Conservation (phyloP, 2,113 vertebrate genomes). For the Myotis davidii region DNA sequence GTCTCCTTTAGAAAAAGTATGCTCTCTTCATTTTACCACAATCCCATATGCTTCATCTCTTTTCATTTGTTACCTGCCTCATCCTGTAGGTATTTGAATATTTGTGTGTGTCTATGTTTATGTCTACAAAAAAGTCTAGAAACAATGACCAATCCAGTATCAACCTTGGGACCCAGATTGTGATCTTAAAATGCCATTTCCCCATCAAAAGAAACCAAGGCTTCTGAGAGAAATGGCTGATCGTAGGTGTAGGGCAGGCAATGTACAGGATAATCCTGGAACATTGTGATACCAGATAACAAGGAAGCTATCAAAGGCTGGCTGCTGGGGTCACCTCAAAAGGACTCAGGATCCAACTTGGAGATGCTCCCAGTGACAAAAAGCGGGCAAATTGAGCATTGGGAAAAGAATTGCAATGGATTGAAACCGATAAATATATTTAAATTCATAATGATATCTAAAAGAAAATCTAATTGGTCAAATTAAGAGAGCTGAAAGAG, state of each 20-base stretch:
- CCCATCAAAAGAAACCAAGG: neutral
- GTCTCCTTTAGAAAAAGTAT: neutral
- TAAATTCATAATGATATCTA: slow-evolving; percentile 3
- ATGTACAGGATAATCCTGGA: neutral
- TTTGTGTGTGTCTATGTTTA: neutral
- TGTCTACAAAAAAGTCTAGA: neutral
- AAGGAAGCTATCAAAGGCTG: neutral
- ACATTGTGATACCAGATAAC: neutral
- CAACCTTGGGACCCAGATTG: neutral
- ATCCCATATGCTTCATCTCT: neutral
- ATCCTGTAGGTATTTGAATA: neutral
- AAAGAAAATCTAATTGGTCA: neutral
- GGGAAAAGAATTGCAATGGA: neutral
- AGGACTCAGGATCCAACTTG: neutral
- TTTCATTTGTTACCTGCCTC: neutral
- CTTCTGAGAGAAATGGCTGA: slow-evolving; percentile 9
- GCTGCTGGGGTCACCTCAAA: neutral
- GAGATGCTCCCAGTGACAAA: neutral
- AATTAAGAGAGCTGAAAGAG: neutral
- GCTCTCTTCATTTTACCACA: neutral
- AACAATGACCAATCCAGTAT: neutral
- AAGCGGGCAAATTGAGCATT: neutral
- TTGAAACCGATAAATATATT: neutral
- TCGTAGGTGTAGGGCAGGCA: neutral
- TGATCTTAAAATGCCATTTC: slow-evolving; percentile 31